These are phyloP conservation scores for Caenorhabditis afra DNA, from an alignment of 2,888 invertebrate genomes.

Conservation along the genomic window DNA sequence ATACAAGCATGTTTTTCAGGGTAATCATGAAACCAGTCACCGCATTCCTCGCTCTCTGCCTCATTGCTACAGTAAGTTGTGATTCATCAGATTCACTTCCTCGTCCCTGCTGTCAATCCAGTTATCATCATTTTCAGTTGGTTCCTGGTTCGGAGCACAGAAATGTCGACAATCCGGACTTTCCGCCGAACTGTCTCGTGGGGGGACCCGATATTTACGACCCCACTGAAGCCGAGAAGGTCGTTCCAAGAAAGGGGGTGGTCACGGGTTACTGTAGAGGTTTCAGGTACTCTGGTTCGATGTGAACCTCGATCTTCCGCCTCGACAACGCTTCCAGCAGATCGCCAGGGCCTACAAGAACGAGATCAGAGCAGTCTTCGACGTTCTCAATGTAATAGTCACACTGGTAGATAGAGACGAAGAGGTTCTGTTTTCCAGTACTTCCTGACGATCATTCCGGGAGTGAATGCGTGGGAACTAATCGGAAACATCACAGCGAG, in stretches of 20 bases:
- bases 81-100: neutral
- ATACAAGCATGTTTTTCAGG: conserved; percentile 14
- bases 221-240: conserved; percentile 48
- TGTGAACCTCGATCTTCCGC: conserved; percentile 72
- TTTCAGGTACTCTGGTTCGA: conserved; percentile 69
- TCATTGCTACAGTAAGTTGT: conserved; percentile 27
- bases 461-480: conserved; percentile 65
- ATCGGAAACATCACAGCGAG: conserved; percentile 65
- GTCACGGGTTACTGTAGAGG: too few species aligned
- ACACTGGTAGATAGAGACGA: too few species aligned
- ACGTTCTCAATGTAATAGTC: conserved; percentile 64
- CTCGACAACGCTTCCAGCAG: conserved; percentile 67
- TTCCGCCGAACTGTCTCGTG: conserved; percentile 52
- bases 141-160: conserved; percentile 29
- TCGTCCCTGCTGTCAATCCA: neutral
- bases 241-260: neutral
- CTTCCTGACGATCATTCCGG: conserved; percentile 67
- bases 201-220: conserved; percentile 57
- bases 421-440: conserved; percentile 50
- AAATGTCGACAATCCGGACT: conserved; percentile 59
- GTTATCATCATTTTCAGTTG: conserved; percentile 24
- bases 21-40: conserved; percentile 50
- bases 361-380: conserved; percentile 71
- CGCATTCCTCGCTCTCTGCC: conserved; percentile 9
- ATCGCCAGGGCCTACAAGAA: conserved; percentile 66